Percentiles rank a stretch among this genome's conserved stretches.
Conservation (phyloP, 2,888 invertebrate species). For the Acronicta psi region DNA sequence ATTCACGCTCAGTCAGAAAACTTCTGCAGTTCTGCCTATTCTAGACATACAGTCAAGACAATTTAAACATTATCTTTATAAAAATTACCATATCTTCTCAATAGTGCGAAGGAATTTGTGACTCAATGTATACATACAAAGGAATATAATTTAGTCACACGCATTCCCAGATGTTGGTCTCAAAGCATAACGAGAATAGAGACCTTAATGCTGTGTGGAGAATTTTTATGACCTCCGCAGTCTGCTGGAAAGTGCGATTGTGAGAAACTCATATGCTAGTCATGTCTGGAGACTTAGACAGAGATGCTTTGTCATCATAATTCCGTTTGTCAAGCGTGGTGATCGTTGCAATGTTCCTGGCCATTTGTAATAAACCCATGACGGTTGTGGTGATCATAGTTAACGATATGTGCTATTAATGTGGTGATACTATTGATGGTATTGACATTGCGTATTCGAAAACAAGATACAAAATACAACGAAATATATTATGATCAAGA, state of each 20-base stretch:
- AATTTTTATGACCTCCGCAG: slow-evolving; percentile 54
- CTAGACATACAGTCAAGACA: no score
- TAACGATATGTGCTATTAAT: no score
- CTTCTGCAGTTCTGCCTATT: no score
- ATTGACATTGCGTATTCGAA: no score
- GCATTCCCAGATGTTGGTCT: slow-evolving; percentile 43
- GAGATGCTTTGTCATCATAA: slow-evolving; percentile 1
- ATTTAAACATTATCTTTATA: no score
- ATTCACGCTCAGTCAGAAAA: no score
- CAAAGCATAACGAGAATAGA: slow-evolving; percentile 31
- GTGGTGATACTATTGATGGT: no score
- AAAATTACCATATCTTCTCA: neutral
- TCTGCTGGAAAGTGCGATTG: slow-evolving; percentile 18
- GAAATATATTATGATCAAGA: no score
- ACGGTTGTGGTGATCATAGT: no score
- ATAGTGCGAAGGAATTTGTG: slow-evolving; percentile 4
- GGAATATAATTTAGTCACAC: slow-evolving; percentile 47
- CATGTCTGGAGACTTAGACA: neutral
- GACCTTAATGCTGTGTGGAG: slow-evolving; percentile 51
- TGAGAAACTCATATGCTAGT: neutral
- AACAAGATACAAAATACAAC: no score
- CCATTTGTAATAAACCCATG: neutral
- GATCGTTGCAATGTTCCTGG: neutral
- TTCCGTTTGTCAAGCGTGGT: neutral
- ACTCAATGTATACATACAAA: slow-evolving; percentile 24